Evolutionary conservation across 2,888 invertebrate genomes (phyloP).

Genomic region (Macrostomum cliftonense): DNA sequence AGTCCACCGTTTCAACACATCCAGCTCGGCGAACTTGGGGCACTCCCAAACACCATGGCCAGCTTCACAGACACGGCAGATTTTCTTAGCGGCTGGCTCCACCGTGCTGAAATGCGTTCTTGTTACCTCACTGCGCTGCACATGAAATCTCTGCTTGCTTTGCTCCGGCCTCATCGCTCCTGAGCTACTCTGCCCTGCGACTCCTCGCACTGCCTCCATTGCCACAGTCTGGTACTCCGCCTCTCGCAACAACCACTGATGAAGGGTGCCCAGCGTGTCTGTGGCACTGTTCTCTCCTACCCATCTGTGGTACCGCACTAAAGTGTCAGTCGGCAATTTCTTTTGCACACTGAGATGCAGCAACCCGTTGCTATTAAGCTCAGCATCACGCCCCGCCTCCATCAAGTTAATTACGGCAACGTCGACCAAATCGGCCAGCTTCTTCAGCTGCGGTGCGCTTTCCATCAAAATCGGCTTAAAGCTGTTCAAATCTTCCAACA

Average conservation of each 20-base stretch:
- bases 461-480: constrained; percentile 6
- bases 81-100: neutral
- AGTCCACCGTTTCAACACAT: constrained; percentile 6
- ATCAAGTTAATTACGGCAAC: constrained; percentile 8
- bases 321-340: constrained; percentile 4
- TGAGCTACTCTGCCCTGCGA: neutral
- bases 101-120: neutral
- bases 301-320: constrained; percentile 5
- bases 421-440: constrained; percentile 9
- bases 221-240: constrained; percentile 8
- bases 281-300: neutral
- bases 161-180: neutral
- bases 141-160: no score
- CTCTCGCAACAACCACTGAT: constrained; percentile 4
- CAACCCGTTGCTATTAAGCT: constrained; percentile 1
- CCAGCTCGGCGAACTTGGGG: constrained; percentile 3
- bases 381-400: constrained; percentile 4
- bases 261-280: constrained; percentile 5
- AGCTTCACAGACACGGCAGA: neutral
- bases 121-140: no score
- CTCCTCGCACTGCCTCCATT: constrained; percentile 4
- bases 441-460: constrained; percentile 4
- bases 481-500: constrained; percentile 9
- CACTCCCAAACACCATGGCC: constrained; percentile 6
- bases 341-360: constrained; percentile 4